Base-by-base conservation (phyloP, 2,888 invertebrate genomes). In the Metalampra italica region DNA sequence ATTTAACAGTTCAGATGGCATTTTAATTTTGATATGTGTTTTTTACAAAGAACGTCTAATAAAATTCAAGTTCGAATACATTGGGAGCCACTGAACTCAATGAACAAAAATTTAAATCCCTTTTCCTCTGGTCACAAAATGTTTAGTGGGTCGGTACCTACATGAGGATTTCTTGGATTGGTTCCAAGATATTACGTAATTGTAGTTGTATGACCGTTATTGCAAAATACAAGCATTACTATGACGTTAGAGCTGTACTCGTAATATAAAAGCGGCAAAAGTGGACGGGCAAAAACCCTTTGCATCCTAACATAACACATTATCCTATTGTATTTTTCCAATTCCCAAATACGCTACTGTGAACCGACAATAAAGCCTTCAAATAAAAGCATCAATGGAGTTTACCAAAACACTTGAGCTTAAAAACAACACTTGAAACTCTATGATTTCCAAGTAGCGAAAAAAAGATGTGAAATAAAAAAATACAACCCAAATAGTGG, bases 401-500 rank as follows among this genome's bases (percentile, higher is more conserved):
- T 40, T 22, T 29, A 29, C n/a, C 3, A 40, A 22, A 44, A 36
- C 36, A 44, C 40, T 40, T 29, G 22, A 40, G 40, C 15, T 14
- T 39, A 32, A 32, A 32, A 32, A 32, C 2, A 11, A 11, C 32
- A 32, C 32, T 32, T 32, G 32, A 32, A 11, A 2, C n/a, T 36
- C 36, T 36, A 36, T 36, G 11, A 36, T 11, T 75, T 64, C 65
- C 62, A 66, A 68, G 70, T 75, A 73, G 77, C 77, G 71, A 70
- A 72, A 80, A 82, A 80, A 74, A 71, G 67, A 62, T 15, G 40
- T 8, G 5, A 40, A 40, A 15, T 14, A 44, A 43, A 42, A 38
- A 29, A 72, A 75, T 73, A 75, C 66, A 71, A 62, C 61, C 73
- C 74, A 67, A 79, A 81, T 77, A 78, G 75, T 71, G 65, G 66